Evolutionary conservation across 2,113 vertebrate species (phyloP).

Genomic region (Miniopterus natalensis): DNA sequence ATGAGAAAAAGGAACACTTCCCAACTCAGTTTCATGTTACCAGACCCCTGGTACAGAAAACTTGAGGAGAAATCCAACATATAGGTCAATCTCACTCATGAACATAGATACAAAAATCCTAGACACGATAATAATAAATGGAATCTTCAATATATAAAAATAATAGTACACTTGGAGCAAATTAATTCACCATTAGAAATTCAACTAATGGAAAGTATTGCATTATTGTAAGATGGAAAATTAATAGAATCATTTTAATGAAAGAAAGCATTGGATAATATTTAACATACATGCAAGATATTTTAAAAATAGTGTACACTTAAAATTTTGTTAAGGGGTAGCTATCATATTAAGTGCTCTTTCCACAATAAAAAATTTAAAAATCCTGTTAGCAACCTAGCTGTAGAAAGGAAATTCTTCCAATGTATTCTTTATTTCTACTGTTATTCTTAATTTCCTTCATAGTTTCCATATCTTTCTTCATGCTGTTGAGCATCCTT

Average conservation of each 20-base stretch:
- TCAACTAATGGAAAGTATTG: background rate
- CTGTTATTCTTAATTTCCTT: too few relatives aligned
- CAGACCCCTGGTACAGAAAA: background rate
- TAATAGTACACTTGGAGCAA: background rate
- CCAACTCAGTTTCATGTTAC: background rate
- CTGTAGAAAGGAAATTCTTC: background rate
- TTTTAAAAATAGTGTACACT: background rate
- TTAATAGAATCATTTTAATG: background rate
- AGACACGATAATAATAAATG: background rate
- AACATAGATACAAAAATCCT: background rate
- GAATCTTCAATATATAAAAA: background rate
- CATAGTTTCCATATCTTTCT: too few relatives aligned
- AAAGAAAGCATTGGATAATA: constrained; percentile 4
- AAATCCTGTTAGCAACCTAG: background rate
- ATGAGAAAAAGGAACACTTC: background rate
- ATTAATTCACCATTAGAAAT: constrained; percentile 7
- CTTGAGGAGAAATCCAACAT: background rate
- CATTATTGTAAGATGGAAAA: background rate
- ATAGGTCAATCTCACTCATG: background rate
- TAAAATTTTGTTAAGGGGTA: background rate
- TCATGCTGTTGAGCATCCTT: too few relatives aligned
- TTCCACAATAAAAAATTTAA: background rate
- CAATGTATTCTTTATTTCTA: too few relatives aligned
- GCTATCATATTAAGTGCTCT: background rate
- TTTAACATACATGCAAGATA: background rate